Conservation (phyloP, 2,797 vertebrate species). For the Iguana delicatissima region DNA sequence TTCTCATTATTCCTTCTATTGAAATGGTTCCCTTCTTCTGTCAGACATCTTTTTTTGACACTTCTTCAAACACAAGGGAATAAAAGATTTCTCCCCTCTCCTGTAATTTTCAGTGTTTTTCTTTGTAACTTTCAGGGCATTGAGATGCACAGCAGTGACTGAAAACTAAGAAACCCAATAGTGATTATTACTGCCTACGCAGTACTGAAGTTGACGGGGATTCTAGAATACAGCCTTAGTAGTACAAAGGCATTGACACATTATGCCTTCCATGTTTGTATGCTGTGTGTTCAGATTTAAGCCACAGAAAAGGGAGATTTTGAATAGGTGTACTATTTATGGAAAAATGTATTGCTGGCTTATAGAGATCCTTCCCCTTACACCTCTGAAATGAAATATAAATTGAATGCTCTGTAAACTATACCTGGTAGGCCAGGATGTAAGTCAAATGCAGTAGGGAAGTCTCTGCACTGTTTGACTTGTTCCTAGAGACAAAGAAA, state of each 20-base stretch:
- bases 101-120: constrained; percentile 70
- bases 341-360: constrained; percentile 53
- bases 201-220: constrained; percentile 59
- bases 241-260: constrained; percentile 52
- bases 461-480: background rate
- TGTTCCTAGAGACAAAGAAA: too few relatives aligned
- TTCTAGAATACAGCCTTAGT: constrained; percentile 61
- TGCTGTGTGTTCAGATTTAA: constrained; percentile 57
- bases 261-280: constrained; percentile 64
- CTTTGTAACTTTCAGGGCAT: constrained; percentile 63
- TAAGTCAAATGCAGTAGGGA: background rate
- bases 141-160: constrained; percentile 69
- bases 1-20: constrained; percentile 64
- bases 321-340: constrained; percentile 73
- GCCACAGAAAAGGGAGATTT: constrained; percentile 56
- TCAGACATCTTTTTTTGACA: constrained; percentile 63
- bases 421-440: constrained; percentile 27
- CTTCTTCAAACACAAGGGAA: constrained; percentile 67
- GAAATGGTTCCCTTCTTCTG: constrained; percentile 70
- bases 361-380: constrained; percentile 13
- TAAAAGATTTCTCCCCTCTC: constrained; percentile 57
- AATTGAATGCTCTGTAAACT: constrained; percentile 46
- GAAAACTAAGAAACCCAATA: constrained; percentile 61
- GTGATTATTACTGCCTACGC: constrained; percentile 60
- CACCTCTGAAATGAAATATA: constrained; percentile 52